phyloP scores from a whole-genome alignment of 2,113 vertebrate genomes.

The Marcusenius ussheri region DNA sequence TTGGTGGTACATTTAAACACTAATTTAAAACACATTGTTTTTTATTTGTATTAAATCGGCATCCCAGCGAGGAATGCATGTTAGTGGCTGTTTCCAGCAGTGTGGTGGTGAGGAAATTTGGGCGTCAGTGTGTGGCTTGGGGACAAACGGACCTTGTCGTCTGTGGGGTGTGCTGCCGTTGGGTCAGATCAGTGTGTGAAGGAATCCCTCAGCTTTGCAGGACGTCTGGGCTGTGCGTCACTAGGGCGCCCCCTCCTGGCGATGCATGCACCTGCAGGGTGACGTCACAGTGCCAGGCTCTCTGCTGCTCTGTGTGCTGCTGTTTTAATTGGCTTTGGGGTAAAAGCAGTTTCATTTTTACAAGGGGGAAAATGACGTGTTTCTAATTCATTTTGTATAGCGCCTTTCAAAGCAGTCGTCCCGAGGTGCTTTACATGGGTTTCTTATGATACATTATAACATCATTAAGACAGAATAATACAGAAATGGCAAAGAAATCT shows the following conservation, averaged over 20 bases:
- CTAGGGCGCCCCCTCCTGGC: not conserved
- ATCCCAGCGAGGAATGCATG: not conserved
- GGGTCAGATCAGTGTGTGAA: not conserved
- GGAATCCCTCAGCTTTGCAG: not conserved
- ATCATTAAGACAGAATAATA: not conserved
- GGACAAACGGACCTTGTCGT: not conserved
- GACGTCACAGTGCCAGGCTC: not conserved
- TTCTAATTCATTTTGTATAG: not conserved
- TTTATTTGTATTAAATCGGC: not conserved
- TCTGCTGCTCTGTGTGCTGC: not conserved
- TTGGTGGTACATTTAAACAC: not conserved
- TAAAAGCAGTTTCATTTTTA: not conserved
- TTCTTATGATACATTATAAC: not conserved
- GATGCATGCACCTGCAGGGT: not conserved
- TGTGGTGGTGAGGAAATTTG: not conserved
- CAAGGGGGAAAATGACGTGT: not conserved
- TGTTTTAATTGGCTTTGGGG: not conserved
- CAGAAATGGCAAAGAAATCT: not conserved
- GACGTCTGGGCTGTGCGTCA: not conserved
- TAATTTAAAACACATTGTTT: not conserved
- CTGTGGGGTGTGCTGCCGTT: not conserved
- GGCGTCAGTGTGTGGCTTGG: not conserved
- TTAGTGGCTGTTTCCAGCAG: not conserved
- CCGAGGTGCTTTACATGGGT: not conserved
- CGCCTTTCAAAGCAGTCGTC: not conserved